Base-by-base conservation (phyloP, 2,797 vertebrate species). In the Eulemur mongoz region DNA sequence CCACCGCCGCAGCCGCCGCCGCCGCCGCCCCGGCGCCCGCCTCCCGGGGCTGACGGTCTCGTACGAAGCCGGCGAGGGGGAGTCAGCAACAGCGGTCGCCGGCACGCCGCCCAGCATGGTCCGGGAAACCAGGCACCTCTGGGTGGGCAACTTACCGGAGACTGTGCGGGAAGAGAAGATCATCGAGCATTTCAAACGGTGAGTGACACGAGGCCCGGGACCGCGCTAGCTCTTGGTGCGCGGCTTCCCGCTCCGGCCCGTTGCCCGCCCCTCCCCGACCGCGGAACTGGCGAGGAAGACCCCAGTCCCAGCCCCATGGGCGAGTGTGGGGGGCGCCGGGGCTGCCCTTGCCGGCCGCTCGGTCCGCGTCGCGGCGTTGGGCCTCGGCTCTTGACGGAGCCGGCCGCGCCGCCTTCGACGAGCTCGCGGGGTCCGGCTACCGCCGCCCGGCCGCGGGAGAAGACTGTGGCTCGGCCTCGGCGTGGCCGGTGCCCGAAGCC, bases 151-250 rank as follows among this genome's bases (percentile, higher is more conserved):
- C 99, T 99, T 99, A 99, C 99, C 99, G 98, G 99, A 99, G 99
- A 99, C 99, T 99, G 99, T 99, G 95, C 99, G 99, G 98, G 99
- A 99, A 92, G 99, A 99, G 98, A 99, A 99, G 99, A 99, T 99
- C 98, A 99, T 99, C 99, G 99, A 99, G 98, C 99, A 99, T 99
- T 99, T 99, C 99, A 99, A 99, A 99, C 99, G 99, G 99, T 99
- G 99, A 99, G 99, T 99, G 97, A 94, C 87, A 32, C 50, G 89
- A 69, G 97, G 89, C 93, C 91, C 73, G n/a, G 76, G 89, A n/a
- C 95, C 95, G 80, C 93, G 91, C 83, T 90, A 67, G 52, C 35
- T 75, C 32, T 45, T 50, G 76, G 67, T 89, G 75, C 72, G 45
- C 85, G 27, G 91, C 94, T 82, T 76, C 83, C 93, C 50, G 65